These are phyloP conservation scores for Oreochromis mossambicus DNA, from an alignment of 2,797 vertebrate genomes.

Conservation along the genomic window DNA sequence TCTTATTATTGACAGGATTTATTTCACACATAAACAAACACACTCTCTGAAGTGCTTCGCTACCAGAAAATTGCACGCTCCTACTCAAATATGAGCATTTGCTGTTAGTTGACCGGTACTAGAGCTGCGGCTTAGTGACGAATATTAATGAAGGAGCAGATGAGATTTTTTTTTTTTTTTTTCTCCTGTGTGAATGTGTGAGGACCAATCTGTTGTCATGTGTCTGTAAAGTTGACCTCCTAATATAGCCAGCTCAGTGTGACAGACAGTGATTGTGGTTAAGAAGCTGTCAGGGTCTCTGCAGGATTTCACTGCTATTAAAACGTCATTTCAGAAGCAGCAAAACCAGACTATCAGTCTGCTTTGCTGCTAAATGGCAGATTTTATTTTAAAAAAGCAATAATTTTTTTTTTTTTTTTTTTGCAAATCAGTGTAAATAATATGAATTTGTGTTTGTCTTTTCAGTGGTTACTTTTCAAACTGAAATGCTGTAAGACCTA, in stretches of 20 bases:
- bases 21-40: neutral
- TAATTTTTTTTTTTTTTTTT: neutral
- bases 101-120: neutral
- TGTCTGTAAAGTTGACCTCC: neutral
- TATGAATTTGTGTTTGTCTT: neutral
- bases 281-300: neutral
- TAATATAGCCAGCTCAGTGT: neutral
- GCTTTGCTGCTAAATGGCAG: neutral
- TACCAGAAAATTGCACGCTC: neutral
- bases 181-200: neutral
- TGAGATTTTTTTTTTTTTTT: neutral
- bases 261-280: neutral
- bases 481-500: neutral
- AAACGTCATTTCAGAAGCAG: neutral
- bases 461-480: neutral
- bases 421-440: neutral
- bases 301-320: neutral
- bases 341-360: neutral
- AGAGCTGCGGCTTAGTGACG: neutral
- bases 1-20: neutral
- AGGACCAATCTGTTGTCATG: neutral
- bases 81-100: constrained; percentile 7
- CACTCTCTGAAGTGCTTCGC: constrained; percentile 1
- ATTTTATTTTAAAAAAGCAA: neutral
- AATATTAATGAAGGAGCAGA: neutral